These are phyloP conservation scores for Myotis brandtii DNA, from an alignment of 2,113 vertebrate genomes.

Conservation along the genomic window DNA sequence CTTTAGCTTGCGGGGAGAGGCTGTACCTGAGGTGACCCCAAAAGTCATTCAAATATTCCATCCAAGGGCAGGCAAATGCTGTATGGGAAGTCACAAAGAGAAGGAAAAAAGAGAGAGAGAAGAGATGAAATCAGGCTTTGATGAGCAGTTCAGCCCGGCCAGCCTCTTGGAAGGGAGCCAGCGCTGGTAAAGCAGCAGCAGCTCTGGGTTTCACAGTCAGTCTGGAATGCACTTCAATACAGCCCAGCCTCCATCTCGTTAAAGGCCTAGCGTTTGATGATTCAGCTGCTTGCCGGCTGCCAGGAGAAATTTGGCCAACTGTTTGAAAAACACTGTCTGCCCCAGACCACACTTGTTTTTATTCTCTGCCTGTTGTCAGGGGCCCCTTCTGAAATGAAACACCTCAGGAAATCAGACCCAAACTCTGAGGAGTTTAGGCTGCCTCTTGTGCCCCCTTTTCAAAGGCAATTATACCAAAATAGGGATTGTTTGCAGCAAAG, in stretches of 20 bases:
- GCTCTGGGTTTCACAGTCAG: constrained; percentile 55
- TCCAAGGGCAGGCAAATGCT: not conserved
- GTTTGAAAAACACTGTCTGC: constrained; percentile 81
- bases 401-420: constrained; percentile 74
- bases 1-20: not conserved
- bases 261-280: constrained; percentile 73
- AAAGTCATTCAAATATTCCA: constrained; percentile 2
- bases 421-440: constrained; percentile 52
- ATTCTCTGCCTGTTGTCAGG: constrained; percentile 78
- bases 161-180: constrained; percentile 51
- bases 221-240: constrained; percentile 66
- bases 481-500: constrained; percentile 49
- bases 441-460: constrained; percentile 47
- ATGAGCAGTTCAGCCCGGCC: not conserved
- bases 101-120: not conserved
- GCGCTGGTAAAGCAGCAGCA: constrained; percentile 41
- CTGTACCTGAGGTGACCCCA: constrained; percentile 4
- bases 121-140: constrained; percentile 40
- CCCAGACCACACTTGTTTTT: constrained; percentile 79
- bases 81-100: constrained; percentile 1
- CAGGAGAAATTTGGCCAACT: constrained; percentile 80
- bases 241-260: constrained; percentile 61
- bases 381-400: constrained; percentile 78
- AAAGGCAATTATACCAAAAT: constrained; percentile 68
- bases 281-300: constrained; percentile 80